Conservation (phyloP, 2,113 vertebrate species). For the Galemys pyrenaicus region DNA sequence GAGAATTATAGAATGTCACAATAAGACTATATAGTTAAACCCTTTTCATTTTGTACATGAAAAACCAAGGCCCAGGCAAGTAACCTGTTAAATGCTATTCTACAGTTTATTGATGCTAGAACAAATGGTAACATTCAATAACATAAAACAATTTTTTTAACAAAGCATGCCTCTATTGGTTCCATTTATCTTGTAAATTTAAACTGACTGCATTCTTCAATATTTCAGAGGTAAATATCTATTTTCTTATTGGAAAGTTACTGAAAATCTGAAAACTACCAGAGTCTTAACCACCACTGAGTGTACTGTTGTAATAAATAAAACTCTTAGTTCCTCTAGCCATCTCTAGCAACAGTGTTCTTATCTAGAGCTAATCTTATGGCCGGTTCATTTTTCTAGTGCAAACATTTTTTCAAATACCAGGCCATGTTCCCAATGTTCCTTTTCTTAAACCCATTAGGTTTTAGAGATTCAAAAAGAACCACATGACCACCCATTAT, state of each 20-base stretch:
- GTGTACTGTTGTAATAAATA: neutral
- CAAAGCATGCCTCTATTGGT: neutral
- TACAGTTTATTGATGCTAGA: neutral
- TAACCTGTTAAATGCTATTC: neutral
- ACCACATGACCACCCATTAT: neutral
- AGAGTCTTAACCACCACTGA: neutral
- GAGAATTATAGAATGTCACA: neutral
- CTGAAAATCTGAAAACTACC: neutral
- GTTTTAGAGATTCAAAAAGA: neutral
- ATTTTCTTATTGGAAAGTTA: neutral
- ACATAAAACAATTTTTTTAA: neutral
- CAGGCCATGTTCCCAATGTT: neutral
- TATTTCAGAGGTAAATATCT: neutral
- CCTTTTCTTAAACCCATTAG: neutral
- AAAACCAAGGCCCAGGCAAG: neutral
- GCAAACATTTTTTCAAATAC: neutral
- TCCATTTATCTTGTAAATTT: neutral
- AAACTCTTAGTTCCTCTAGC: neutral
- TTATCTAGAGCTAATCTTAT: neutral
- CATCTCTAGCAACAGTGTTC: neutral
- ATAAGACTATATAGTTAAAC: neutral
- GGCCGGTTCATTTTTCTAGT: neutral
- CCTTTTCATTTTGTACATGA: neutral
- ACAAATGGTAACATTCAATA: neutral
- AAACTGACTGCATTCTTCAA: neutral